Conservation (phyloP, 2,113 vertebrate genomes). For the Gopherus evgoodei region DNA sequence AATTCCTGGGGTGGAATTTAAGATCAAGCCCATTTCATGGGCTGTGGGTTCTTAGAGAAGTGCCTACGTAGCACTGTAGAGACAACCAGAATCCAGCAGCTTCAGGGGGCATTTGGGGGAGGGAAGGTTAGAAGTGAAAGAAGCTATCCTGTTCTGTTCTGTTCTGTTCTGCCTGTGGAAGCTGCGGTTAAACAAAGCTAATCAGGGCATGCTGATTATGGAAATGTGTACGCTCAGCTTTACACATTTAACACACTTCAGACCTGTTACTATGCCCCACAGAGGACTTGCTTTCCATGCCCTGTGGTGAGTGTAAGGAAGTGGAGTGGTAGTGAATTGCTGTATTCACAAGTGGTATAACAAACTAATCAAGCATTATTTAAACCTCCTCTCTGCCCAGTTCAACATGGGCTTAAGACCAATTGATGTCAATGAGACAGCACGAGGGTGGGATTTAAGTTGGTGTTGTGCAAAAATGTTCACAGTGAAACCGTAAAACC, state of each 20-base stretch:
- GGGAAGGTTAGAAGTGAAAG: background rate
- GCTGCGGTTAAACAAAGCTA: background rate
- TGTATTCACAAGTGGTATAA: background rate
- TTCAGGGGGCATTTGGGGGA: background rate
- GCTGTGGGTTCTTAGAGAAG: background rate
- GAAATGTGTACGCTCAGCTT: background rate
- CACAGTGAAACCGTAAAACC: background rate
- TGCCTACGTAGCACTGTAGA: background rate
- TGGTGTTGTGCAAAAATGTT: background rate
- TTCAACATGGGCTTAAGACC: background rate
- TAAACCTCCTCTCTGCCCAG: background rate
- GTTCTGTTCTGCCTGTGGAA: background rate
- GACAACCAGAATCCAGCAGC: background rate
- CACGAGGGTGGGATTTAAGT: background rate
- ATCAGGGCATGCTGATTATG: background rate
- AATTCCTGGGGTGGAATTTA: slow-evolving; percentile 13
- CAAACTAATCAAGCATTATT: background rate
- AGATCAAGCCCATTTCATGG: slow-evolving; percentile 27
- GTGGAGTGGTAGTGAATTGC: background rate
- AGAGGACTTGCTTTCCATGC: background rate
- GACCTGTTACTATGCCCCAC: background rate
- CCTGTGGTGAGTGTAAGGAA: background rate
- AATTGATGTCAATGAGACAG: background rate
- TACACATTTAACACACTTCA: background rate
- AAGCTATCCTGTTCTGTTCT: background rate